Evolutionary conservation across 2,888 invertebrate species (phyloP), one percentile per base, ranked within the genome.

Genomic region (Diplazon laetatorius): DNA sequence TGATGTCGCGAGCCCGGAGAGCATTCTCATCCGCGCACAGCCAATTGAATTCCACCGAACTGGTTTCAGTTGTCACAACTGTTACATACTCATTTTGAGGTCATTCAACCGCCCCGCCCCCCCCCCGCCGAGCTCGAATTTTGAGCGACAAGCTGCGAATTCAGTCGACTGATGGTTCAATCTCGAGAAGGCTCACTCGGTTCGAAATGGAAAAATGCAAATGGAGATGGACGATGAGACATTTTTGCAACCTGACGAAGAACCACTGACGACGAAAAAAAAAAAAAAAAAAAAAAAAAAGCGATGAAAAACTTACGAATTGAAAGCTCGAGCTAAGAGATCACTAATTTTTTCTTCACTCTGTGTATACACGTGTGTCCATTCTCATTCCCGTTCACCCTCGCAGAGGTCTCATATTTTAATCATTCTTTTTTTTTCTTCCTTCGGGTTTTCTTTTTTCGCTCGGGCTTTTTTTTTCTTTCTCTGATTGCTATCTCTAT

Each of bases 251-350:
- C 9, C 16, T n/a, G 42, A 65, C 12, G 37, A 25, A 2, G 9
- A 42, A 30, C 14, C 50, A 60, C 69, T 59, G 18, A 35, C 50
- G 55, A 37, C 20, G 18, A 18, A 66, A 55, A 16, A 50, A 57
- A 22, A 60, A 63, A 37, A 35, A 22, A 16, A 65, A 55, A 14
- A 48, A 55, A 39, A 37, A 66, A 68, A 42, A 42, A 14, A 63
- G 46, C 52, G 59, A 35, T 62, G 52, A 20, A 39, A 63, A 46
- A 60, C 83, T 83, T 78, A 83, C 72, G 83, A 87, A 88, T 88
- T 87, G 85, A 85, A 88, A 86, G 81, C 85, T 71, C 82, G 82
- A 81, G 84, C 86, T 85, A 85, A 86, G 84, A 88, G 85, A 88
- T 87, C 85, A 88, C 85, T 83, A 86, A 87, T 84, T 83, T 83